Evolutionary conservation across 2,797 vertebrate genomes (phyloP), one percentile per base, ranked within the genome.

Genomic region (Mallotus villosus): DNA sequence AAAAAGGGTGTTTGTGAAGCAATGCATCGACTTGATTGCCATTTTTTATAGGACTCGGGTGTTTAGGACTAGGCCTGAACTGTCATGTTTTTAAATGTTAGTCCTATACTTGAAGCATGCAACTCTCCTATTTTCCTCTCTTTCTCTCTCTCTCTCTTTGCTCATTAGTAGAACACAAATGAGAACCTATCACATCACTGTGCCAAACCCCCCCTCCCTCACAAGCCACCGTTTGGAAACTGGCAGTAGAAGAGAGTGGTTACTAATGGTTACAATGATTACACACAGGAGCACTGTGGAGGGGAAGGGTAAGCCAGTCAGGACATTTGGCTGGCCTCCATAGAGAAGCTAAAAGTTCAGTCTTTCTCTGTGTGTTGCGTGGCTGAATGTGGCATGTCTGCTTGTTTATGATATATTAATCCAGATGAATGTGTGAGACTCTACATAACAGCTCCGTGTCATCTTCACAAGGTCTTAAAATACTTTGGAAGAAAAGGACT

Each of bases 201-300:
- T 62, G 60, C 60, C 32, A 64, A 72, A 32, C 49, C 58, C n/a
- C 57, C 8, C 76, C 71, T 6, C 41, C 41, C 51, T 82, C 73
- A 32, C 71, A 71, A 1, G 67, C 79, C 55, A 66, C 74, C 74
- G 49, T 32, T 74, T 24, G 74, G 81, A 86, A 81, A 66, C 4
- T 61, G 67, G 68, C 11, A 24, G 75, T 63, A 70, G 62, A 70
- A 68, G 27, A 78, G 11, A 49, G 7, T 14, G 60, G n/a, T 57
- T 71, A 29, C 70, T 7, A 24, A 46, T 22, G 65, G 60, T 51
- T 25, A 24, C 22, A 29, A 64, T 59, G 51, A 74, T 78, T 60
- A 76, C 37, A 76, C 37, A 67, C 78, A 68, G 76, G 58, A 25
- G 73, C 37, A 27, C 29, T 67, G 72, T 68, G 65, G 37, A 64